These are phyloP conservation scores for Tachina lurida DNA, from an alignment of 2,888 invertebrate genomes.

Conservation along the genomic window DNA sequence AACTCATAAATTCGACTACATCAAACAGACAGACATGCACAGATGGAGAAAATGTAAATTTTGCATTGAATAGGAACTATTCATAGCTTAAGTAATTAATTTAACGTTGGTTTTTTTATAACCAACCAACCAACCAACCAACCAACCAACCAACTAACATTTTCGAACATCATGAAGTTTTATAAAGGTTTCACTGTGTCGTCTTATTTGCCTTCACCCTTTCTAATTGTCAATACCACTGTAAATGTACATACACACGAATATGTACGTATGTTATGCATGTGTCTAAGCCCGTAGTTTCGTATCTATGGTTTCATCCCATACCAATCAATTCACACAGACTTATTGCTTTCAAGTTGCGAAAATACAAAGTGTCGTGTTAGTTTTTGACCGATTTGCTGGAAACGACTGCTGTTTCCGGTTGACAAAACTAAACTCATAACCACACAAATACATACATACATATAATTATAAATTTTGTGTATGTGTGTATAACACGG, in stretches of 20 bases:
- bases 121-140: neutral
- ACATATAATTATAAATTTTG: neutral
- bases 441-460: neutral
- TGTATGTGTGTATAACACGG: neutral
- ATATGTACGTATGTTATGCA: neutral
- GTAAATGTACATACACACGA: neutral
- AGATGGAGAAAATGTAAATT: constrained; percentile 16
- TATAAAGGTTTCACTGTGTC: constrained; percentile 35
- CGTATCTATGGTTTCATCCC: constrained; percentile 34
- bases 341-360: constrained; percentile 22
- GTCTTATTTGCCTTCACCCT: constrained; percentile 28
- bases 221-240: constrained; percentile 42
- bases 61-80: constrained; percentile 35
- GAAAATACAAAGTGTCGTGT: constrained; percentile 23
- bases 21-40: constrained; percentile 3
- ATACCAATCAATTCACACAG: neutral
- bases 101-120: neutral
- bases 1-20: constrained; percentile 22
- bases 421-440: constrained; percentile 21
- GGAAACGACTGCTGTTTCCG: constrained; percentile 36
- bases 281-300: neutral
- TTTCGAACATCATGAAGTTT: neutral
- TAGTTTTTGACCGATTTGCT: constrained; percentile 24
- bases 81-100: constrained; percentile 6
- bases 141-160: too few species aligned